Evolutionary conservation across 2,113 vertebrate species (phyloP), one percentile per base, ranked within the genome.

Genomic region (Lanius collurio): DNA sequence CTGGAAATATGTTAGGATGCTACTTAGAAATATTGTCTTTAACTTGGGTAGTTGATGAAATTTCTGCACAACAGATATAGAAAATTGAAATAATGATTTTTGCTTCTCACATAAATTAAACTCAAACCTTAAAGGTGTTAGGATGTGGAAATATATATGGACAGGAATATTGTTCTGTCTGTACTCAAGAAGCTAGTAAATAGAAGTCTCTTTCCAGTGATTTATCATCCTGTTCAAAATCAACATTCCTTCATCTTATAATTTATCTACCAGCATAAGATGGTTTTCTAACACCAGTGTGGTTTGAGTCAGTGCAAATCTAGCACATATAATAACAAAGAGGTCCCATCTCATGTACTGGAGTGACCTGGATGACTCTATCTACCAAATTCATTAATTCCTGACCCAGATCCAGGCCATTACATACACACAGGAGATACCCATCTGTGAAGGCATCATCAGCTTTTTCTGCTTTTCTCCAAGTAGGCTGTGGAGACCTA

Each of bases 401-500:
- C 47, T 28, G 19, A 39, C 21, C 23, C 49, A 89, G 53, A 76
- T 2, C 31, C 50, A 78, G n/a, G 52, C 68, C 55, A 50, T 57
- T 55, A 46, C 30, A 57, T 28, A 30, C 11, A 22, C 35, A 39
- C 28, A 31, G 64, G 59, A 84, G 50, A 57, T n/a, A 37, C 1
- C 69, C 13, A 60, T 60, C 49, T 57, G 11, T 20, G 49, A 90
- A 75, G n/a, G 19, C 14, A 71, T 57, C 35, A 77, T 62, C 41
- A 92, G 18, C 20, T 90, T 62, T 71, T 83, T 89, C 68, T 80
- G 5, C 15, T 95, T 74, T 73, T 91, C 80, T 83, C 57, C 52
- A 83, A 24, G 42, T 94, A 99, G 99, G 99, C 99, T 96, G 93
- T 99, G 85, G 95, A 97, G 68, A 99, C 98, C 83, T 99, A 99